These are phyloP conservation scores for Sardina pilchardus DNA, from an alignment of 2,113 vertebrate genomes.

Conservation along the genomic window DNA sequence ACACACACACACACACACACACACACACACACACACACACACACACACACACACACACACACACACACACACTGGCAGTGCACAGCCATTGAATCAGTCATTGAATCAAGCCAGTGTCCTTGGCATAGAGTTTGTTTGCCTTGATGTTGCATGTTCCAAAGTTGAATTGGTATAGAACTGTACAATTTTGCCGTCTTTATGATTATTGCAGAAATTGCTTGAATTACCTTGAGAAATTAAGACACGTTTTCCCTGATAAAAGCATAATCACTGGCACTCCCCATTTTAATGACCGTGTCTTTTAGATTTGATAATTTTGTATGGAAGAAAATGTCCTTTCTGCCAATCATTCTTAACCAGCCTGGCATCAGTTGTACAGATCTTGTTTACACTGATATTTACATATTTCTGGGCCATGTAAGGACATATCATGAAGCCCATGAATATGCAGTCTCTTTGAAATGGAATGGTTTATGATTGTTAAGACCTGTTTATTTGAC, in stretches of 20 bases:
- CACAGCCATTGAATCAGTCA: too few species aligned
- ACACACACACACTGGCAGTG: too few species aligned
- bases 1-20: too few species aligned
- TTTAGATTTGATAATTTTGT: background rate
- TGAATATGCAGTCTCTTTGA: background rate
- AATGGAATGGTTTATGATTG: background rate
- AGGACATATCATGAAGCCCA: background rate
- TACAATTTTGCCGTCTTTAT: background rate
- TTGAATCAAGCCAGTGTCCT: background rate
- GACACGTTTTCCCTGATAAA: background rate
- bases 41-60: too few species aligned
- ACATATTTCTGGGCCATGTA: background rate
- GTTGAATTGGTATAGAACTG: background rate
- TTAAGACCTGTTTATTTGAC: too few species aligned
- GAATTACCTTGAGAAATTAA: background rate
- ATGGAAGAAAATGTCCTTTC: background rate
- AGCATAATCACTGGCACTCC: background rate
- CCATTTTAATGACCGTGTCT: background rate
- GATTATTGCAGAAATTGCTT: background rate
- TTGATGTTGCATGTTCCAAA: background rate
- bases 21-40: too few species aligned
- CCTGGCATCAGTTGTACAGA: background rate
- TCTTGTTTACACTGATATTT: background rate
- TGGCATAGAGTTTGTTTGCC: too few species aligned
- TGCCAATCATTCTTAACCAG: background rate